A percentile compares a stretch with the other conserved stretches of the same genome.
Conservation (phyloP, 2,113 vertebrate genomes). For the Eurystomus gularis region DNA sequence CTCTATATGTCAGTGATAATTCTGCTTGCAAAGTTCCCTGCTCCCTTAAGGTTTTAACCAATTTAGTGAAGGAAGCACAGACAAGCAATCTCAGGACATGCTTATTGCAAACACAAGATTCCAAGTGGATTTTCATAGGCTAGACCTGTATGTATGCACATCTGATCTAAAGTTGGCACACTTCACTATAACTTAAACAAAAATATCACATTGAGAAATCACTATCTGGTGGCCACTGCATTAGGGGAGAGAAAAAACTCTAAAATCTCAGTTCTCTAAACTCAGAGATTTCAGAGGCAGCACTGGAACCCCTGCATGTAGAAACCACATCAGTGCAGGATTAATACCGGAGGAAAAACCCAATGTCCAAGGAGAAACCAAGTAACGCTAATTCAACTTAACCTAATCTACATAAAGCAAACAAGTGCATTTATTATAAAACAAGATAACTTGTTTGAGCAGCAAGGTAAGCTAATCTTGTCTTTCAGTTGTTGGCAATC, state of each 20-base stretch:
- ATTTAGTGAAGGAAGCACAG: not conserved
- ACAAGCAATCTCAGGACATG: not conserved
- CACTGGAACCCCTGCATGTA: not conserved
- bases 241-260: not conserved
- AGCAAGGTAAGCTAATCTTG: not conserved
- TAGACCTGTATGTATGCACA: not conserved
- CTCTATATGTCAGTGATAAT: accelerated
- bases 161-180: not conserved
- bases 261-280: not conserved
- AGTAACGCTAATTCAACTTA: not conserved
- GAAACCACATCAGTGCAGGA: not conserved
- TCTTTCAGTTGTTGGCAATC: not conserved
- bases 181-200: not conserved
- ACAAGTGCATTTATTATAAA: not conserved
- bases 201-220: not conserved
- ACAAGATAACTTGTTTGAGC: not conserved
- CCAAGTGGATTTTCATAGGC: not conserved
- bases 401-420: conserved; percentile 15
- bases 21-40: not conserved
- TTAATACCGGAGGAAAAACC: not conserved
- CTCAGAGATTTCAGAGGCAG: not conserved
- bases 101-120: not conserved
- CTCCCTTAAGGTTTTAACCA: not conserved
- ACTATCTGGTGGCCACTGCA: not conserved
- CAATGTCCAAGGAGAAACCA: not conserved